Evolutionary conservation across 2,888 invertebrate genomes (phyloP).

Genomic region (Lissocephala sabroskyi): DNA sequence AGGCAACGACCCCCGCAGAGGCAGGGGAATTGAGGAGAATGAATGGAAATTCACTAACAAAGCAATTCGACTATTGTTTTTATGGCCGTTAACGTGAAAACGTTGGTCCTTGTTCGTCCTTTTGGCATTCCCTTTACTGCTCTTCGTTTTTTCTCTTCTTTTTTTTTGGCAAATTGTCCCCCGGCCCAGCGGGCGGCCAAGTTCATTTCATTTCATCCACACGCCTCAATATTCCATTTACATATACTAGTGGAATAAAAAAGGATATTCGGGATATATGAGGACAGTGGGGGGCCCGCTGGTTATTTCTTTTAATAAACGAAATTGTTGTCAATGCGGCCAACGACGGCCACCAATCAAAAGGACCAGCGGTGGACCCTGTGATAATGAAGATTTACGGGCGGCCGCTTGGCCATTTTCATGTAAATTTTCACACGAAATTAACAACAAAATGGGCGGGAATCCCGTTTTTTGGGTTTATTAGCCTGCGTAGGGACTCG

Average conservation of each 20-base stretch:
- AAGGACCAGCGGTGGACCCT: not conserved
- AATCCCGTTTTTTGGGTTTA: conserved; percentile 57
- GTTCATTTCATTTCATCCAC: no score
- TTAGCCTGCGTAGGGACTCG: conserved; percentile 29
- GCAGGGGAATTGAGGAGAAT: conserved; percentile 4
- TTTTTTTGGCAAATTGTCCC: not conserved
- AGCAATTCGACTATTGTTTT: conserved; percentile 54
- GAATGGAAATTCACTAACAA: conserved; percentile 47
- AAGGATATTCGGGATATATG: no score
- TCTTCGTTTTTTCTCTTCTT: conserved; percentile 12
- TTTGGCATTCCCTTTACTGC: conserved; percentile 3
- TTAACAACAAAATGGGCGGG: conserved; percentile 37
- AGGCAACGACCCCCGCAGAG: conserved; percentile 11
- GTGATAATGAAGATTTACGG: conserved; percentile 41
- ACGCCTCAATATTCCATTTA: no score
- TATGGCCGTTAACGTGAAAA: conserved; percentile 35
- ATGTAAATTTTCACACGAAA: conserved; percentile 48
- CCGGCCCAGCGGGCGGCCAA: no score
- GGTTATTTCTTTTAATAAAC: conserved; percentile 63
- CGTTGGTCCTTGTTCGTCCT: not conserved
- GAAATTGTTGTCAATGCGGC: conserved; percentile 41
- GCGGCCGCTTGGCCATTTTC: conserved; percentile 27
- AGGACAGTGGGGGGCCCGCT: conserved; percentile 4
- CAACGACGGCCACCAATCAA: conserved; percentile 7
- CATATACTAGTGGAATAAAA: no score